A percentile compares a stretch with the other conserved stretches of the same genome.
Evolutionary conservation across 2,888 invertebrate genomes (phyloP).

Genomic region (Phaonia tiefii): DNA sequence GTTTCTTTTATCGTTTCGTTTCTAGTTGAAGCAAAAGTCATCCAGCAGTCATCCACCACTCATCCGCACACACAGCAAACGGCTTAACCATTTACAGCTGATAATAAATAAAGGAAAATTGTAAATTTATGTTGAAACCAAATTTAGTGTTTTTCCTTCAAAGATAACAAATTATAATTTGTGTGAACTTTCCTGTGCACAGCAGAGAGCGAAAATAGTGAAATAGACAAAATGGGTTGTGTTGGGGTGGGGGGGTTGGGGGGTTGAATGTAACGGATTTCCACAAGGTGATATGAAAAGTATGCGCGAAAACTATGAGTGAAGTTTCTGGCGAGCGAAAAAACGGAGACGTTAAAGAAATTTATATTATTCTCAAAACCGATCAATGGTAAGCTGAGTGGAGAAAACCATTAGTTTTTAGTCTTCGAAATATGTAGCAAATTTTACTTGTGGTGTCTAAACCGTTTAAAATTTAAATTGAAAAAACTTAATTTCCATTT

Average conservation of each 20-base stretch:
- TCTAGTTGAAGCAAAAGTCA: not conserved
- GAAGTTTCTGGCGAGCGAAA: too few species aligned
- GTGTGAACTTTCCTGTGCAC: constrained; percentile 48
- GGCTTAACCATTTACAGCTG: constrained; percentile 49
- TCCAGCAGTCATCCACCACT: not conserved
- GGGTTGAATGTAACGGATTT: constrained; percentile 45
- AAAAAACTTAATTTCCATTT: too few species aligned
- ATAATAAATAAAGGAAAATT: constrained; percentile 58
- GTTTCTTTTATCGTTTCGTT: not conserved
- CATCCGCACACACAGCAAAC: not conserved
- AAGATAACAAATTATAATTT: constrained; percentile 63
- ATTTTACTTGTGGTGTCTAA: too few species aligned
- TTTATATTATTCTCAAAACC: too few species aligned
- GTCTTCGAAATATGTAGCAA: too few species aligned
- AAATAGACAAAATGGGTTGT: too few species aligned
- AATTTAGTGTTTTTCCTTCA: constrained; percentile 53
- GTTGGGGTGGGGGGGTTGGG: too few species aligned
- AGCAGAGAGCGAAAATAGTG: not conserved
- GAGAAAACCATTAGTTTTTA: too few species aligned
- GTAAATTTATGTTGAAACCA: constrained; percentile 59
- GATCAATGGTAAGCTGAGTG: too few species aligned
- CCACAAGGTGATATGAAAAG: not conserved
- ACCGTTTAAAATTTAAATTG: too few species aligned
- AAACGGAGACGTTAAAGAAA: too few species aligned
- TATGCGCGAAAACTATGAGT: not conserved